phyloP scores from a whole-genome alignment of 2,888 invertebrate species.

The Dendrolimus houi region DNA sequence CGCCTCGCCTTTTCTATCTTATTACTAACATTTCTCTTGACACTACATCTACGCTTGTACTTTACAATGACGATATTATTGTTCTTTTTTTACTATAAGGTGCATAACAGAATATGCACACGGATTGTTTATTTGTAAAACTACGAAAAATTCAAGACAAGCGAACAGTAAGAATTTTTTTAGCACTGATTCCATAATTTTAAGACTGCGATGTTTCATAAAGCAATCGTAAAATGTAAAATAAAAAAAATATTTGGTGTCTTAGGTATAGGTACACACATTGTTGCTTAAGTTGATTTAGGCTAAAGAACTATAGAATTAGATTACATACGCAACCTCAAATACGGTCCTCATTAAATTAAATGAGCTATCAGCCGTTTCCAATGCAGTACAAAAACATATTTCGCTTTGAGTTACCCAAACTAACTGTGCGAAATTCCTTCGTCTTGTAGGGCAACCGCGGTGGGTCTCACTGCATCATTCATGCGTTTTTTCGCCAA shows the following conservation, averaged over 20 bases:
- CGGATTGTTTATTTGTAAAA: too few relatives aligned
- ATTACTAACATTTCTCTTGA: constrained; percentile 60
- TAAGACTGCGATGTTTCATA: too few relatives aligned
- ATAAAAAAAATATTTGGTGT: too few relatives aligned
- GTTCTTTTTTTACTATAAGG: constrained; percentile 25
- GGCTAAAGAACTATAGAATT: too few relatives aligned
- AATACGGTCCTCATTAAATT: constrained; percentile 56
- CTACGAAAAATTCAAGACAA: too few relatives aligned
- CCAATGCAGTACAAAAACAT: constrained; percentile 51
- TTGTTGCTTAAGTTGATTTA: too few relatives aligned
- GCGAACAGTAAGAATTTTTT: too few relatives aligned
- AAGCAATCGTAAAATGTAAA: too few relatives aligned
- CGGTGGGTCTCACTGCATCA: constrained; percentile 69
- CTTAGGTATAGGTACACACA: too few relatives aligned
- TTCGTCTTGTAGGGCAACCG: constrained; percentile 58
- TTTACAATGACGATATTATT: constrained; percentile 41
- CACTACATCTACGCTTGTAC: constrained; percentile 54
- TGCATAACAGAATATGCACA: neutral
- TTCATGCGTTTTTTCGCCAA: constrained; percentile 68
- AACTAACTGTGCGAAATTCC: constrained; percentile 58
- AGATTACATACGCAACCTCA: constrained; percentile 5
- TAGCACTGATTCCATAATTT: too few relatives aligned
- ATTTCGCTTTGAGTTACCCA: constrained; percentile 47
- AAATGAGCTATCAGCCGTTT: constrained; percentile 66
- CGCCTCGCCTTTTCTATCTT: constrained; percentile 52